Base-by-base conservation (phyloP, 2,888 invertebrate species). In the Tiphia femorata region DNA sequence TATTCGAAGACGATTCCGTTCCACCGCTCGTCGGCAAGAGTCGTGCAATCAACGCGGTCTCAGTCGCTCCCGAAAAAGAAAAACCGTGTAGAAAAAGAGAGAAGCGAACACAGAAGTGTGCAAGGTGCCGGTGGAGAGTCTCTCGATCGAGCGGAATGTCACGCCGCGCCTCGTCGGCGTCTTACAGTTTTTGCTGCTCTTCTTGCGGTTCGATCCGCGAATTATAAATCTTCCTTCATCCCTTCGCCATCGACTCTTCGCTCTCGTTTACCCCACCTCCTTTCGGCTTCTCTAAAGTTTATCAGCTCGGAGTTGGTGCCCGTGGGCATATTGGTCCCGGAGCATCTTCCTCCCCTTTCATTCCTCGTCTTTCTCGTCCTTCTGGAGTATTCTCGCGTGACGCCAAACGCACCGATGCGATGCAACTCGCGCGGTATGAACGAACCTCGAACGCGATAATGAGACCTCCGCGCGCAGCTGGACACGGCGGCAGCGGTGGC, bases 361-460 rank as follows among this genome's bases (percentile, higher is more conserved):
- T n/a, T n/a, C n/a, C n/a, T n/a, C n/a, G n/a, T n/a, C n/a, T n/a
- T n/a, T n/a, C n/a, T n/a, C n/a, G n/a, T n/a, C n/a, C n/a, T n/a
- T n/a, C n/a, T n/a, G n/a, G n/a, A n/a, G n/a, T n/a, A n/a, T n/a
- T n/a, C n/a, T n/a, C n/a, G n/a, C n/a, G n/a, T n/a, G n/a, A n/a
- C n/a, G n/a, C n/a, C n/a, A n/a, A n/a, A n/a, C n/a, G n/a, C n/a
- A n/a, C n/a, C n/a, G n/a, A n/a, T n/a, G n/a, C n/a, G n/a, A n/a
- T n/a, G n/a, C n/a, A n/a, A n/a, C n/a, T n/a, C n/a, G n/a, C n/a
- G n/a, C n/a, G n/a, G n/a, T n/a, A n/a, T n/a, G n/a, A n/a, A n/a
- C n/a, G n/a, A n/a, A n/a, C n/a, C n/a, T n/a, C 30, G 42, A 33
- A 51, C 20, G 43, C 40, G 58, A 57, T 60, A 69, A 59, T 56